Evolutionary conservation across 2,113 vertebrate species (phyloP).

Genomic region (Eonycteris spelaea): DNA sequence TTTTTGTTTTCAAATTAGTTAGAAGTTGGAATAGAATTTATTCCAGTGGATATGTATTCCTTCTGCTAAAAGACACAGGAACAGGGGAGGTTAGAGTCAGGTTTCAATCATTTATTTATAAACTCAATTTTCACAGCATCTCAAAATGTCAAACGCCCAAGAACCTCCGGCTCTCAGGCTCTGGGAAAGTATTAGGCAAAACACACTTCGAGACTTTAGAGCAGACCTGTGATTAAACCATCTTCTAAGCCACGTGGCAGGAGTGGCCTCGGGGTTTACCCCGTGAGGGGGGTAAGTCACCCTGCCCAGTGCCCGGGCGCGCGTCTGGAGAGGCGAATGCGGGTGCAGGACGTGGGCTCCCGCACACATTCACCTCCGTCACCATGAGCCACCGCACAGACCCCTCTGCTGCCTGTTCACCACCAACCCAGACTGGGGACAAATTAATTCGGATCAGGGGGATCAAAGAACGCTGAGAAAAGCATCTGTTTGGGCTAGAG

Average conservation of each 20-base stretch:
- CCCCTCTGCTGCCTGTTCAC: rapidly evolving
- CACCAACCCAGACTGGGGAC: not conserved
- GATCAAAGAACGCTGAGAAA: not conserved
- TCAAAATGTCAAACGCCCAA: not conserved
- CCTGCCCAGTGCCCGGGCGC: no score
- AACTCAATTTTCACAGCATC: not conserved
- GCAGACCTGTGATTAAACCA: not conserved
- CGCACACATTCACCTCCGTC: rapidly evolving
- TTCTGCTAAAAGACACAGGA: not conserved
- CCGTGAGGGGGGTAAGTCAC: no score
- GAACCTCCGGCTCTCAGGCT: not conserved
- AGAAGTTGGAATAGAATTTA: not conserved
- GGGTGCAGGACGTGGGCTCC: no score
- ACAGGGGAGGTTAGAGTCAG: not conserved
- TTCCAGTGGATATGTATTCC: not conserved
- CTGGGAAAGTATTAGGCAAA: rapidly evolving
- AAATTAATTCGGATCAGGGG: constrained; percentile 34
- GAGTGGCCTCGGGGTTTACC: not conserved
- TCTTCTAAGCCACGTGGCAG: not conserved
- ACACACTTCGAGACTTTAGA: not conserved
- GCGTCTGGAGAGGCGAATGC: rapidly evolving
- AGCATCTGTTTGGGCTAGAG: constrained; percentile 10
- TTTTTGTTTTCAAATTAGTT: not conserved
- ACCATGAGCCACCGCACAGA: rapidly evolving
- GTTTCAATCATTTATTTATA: not conserved